Evolutionary conservation across 2,888 invertebrate species (phyloP).

Genomic region (Busseola fusca): DNA sequence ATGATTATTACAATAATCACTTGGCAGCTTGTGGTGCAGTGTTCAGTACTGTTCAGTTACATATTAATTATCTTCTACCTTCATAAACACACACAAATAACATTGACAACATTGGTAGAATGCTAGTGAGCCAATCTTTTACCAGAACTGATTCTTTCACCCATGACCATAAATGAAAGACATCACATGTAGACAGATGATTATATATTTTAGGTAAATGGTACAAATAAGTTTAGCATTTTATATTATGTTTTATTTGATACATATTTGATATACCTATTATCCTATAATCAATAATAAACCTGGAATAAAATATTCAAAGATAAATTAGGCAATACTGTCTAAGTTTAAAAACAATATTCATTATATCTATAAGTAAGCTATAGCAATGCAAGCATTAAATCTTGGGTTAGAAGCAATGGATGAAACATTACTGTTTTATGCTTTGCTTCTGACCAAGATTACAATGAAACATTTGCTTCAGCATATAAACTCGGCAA

Average conservation of each 20-base stretch:
- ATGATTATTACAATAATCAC: constrained; percentile 35
- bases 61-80: constrained; percentile 47
- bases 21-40: constrained; percentile 17
- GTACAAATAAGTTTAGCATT: not conserved
- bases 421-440: no score
- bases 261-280: not conserved
- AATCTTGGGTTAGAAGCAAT: no score
- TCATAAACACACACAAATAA: constrained; percentile 21
- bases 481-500: constrained; percentile 27
- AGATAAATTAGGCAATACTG: constrained; percentile 1
- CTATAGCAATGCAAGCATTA: constrained; percentile 1
- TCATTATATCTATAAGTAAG: constrained; percentile 9
- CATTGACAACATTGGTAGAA: not conserved
- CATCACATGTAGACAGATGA: not conserved
- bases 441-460: not conserved
- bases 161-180: not conserved
- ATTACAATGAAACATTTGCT: constrained; percentile 8
- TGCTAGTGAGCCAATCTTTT: not conserved
- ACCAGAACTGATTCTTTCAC: not conserved
- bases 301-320: not conserved
- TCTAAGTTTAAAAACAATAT: not conserved
- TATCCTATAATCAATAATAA: not conserved
- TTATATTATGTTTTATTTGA: not conserved
- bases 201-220: not conserved
- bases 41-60: constrained; percentile 2